Conservation (phyloP, 1,140 invertebrate genomes). For the Penaeus vannamei region DNA sequence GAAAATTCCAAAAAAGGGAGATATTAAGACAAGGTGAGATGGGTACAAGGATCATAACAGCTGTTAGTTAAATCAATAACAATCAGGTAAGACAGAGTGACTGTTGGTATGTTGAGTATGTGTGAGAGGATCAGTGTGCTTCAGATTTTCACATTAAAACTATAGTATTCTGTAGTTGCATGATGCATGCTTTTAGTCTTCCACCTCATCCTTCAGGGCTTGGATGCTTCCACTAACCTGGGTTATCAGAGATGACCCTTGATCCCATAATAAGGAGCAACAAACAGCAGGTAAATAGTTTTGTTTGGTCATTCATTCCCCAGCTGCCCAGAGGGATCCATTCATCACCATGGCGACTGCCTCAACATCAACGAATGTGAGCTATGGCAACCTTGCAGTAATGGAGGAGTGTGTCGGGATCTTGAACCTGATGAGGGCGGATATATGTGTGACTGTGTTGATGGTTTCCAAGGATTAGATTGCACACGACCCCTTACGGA, state of each 20-base stretch:
- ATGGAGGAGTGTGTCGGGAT: slow-evolving; percentile 78
- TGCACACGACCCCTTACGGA: slow-evolving; percentile 79
- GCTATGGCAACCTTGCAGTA: slow-evolving; percentile 78
- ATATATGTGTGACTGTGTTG: slow-evolving; percentile 83
- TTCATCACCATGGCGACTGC: slow-evolving; percentile 77
- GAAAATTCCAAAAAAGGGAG: too few species aligned
- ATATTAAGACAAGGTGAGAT: too few species aligned
- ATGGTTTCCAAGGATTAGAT: slow-evolving; percentile 83
- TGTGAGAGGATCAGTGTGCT: too few species aligned
- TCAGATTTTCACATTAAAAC: too few species aligned
- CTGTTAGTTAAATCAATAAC: too few species aligned
- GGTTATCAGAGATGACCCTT: too few species aligned
- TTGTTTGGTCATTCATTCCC: slow-evolving; percentile 53
- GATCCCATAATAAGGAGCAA: too few species aligned
- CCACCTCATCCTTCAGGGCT: slow-evolving; percentile 7
- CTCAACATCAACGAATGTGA: slow-evolving; percentile 84
- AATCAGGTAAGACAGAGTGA: too few species aligned
- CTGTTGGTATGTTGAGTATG: too few species aligned
- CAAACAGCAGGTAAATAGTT: slow-evolving; percentile 23
- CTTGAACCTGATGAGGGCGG: slow-evolving; percentile 78
- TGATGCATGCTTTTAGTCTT: slow-evolving; percentile 27
- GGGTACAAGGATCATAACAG: too few species aligned
- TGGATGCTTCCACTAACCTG: too few species aligned
- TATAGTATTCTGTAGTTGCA: neutral
- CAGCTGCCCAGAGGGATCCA: slow-evolving; percentile 83